Evolutionary conservation across 2,113 vertebrate species (phyloP), one percentile per base, ranked within the genome.

Genomic region (Lophotis ruficrista): DNA sequence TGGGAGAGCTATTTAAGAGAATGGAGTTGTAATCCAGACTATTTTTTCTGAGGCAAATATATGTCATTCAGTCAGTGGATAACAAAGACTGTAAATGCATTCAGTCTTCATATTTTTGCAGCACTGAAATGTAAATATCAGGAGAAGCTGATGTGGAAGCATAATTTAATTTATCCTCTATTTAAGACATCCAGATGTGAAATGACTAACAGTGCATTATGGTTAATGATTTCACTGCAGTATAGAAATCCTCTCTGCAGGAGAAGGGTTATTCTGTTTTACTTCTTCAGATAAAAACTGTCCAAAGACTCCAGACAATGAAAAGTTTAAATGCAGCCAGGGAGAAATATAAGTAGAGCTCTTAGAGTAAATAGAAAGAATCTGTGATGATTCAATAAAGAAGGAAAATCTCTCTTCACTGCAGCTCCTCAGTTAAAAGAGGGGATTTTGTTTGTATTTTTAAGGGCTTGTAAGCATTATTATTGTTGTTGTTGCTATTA

Each of bases 151-250:
- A 73, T 77, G 60, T 61, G 27, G 79, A 95, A 94, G 73, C 43
- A 80, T 60, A 35, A 80, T 90, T 95, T 93, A 92, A 95, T 85
- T 96, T 23, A 68, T 89, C 61, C n/a, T 89, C 72, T 64, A 16
- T 93, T 96, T 93, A 90, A 92, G 53, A 89, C 33, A 91, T 81
- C 28, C 54, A 88, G 64, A 47, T 95, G 68, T 82, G 58, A 93
- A 96, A 95, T 78, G 50, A 90, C 27, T 31, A 90, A 65, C 71
- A 79, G 69, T 64, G 64, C 38, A n/a, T 90, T 83, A 92, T 71
- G 38, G 68, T 85, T 97, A 93, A 96, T 87, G 50, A 91, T 93
- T 90, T 87, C 89, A 77, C 60, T 83, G 65, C 53, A 85, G n/a
- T 45, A n/a, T 17, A 66, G 60, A 76, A 69, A 86, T 86, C 51